Base-by-base conservation (phyloP, 2,113 vertebrate genomes). In the Bujurquina vittata region DNA sequence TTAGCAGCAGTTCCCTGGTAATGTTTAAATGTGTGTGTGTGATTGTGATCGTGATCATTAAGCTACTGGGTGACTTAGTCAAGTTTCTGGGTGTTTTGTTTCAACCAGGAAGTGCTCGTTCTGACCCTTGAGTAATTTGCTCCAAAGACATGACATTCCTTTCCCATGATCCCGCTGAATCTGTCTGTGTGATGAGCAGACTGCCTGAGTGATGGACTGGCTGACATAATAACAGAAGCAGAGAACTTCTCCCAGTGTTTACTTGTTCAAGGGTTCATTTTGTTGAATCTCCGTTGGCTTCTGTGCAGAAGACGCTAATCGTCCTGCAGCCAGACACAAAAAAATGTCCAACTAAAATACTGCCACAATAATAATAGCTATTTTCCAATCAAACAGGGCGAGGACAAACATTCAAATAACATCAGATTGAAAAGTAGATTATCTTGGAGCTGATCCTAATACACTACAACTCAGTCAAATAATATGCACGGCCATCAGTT, bases 141-240 rank as follows among this genome's bases (percentile, higher is more conserved):
- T 63, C 15, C 15, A 46, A 87, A 72, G 79, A 91, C 26, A 84
- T 37, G 0, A 80, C 78, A 90, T 93, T 90, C 83, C 84, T 72
- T 91, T 92, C 87, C 88, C 90, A 92, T 86, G 81, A 88, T 80
- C 79, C 81, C 31, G 67, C 81, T 20, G 69, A 58, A 65, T 79
- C 61, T 29, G 62, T 79, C 74, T 60, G 37, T 0, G 46, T 33
- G 81, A 81, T 29, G 11, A 49, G 29, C 58, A 67, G 56, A 73
- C 31, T 12, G 26, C 35, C 17, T 46, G 87, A 75, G 76, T 78
- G 81, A 86, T 14, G 14, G 58, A 77, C 26, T 29, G 40, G 35
- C 18, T 49, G 15, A 26, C 9, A 29, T 65, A 22, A 3, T 37
- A 29, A 67, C 37, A 54, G 5, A 23, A 9, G 14, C 4, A 8